Base-by-base conservation (phyloP, 2,797 vertebrate genomes). In the Limosa lapponica region DNA sequence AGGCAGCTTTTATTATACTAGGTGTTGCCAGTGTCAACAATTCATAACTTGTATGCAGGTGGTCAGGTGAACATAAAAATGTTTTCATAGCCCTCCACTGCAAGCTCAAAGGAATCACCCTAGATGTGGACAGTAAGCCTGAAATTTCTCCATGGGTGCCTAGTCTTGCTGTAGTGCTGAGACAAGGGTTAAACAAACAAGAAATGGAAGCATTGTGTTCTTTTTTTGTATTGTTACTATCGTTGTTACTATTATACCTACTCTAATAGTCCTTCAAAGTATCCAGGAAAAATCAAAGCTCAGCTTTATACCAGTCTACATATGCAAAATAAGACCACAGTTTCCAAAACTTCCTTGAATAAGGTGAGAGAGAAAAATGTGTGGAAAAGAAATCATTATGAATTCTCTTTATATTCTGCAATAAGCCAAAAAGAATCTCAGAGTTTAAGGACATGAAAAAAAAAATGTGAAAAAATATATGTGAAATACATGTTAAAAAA, bases 161-260 rank as follows among this genome's bases (percentile, higher is more conserved):
- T 55, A 3, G 51, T 58, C 32, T 37, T 77, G 8, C 25, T 27
- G 5, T 28, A 51, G 24, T 49, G 12, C 18, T 37, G 34, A 82
- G 14, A 61, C 3, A n/a, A 57, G 17, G 7, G 17, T 39, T 52
- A 58, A 90, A 64, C 1, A 67, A 19, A 37, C 2, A 5, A 19
- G 10, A 75, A 12, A 34, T 44, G 14, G 5, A 73, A 41, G 16
- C n/a, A n/a, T 10, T 37, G 7, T 10, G 6, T 17, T 16, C 4
- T 16, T 48, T 79, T 71, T 57, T 52, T 12, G 1, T 24, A 23
- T 16, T 70, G 36, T 44, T 65, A 16, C 34, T 13, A 12, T 16
- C 6, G 3, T 11, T 20, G 3, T 44, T 78, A 17, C 30, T 41
- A 20, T 30, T 2, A 1, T 49, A 28, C 2, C 1, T 66, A 51